Evolutionary conservation across 2,113 vertebrate genomes (phyloP).

Genomic region (Rutilus rutilus): DNA sequence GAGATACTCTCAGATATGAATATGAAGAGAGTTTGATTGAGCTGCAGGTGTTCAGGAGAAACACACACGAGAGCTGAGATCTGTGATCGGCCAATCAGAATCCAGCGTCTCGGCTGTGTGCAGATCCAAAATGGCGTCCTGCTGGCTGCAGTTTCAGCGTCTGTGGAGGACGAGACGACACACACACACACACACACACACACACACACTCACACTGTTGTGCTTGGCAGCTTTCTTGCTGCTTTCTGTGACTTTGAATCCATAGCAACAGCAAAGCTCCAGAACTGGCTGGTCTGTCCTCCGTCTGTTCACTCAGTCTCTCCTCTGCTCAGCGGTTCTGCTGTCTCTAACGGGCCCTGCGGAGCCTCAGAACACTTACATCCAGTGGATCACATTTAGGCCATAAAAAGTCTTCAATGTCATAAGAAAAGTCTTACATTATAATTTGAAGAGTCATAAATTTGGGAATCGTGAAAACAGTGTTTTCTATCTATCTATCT

Average conservation of each 20-base stretch:
- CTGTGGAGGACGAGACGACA: slow-evolving; percentile 37
- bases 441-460: no score
- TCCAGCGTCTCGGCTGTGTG: not conserved
- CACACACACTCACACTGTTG: slow-evolving; percentile 22
- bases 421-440: no score
- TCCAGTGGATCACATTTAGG: no score
- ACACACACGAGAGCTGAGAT: not conserved
- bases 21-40: not conserved
- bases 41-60: not conserved
- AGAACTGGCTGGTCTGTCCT: not conserved
- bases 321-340: no score
- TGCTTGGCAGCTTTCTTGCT: slow-evolving; percentile 32
- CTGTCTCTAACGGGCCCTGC: no score
- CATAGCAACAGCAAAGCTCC: slow-evolving; percentile 50
- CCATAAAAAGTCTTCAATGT: no score
- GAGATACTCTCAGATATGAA: not conserved
- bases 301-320: not conserved
- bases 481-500: no score
- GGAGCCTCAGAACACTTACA: no score
- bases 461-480: no score
- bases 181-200: slow-evolving; percentile 1
- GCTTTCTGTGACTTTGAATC: slow-evolving; percentile 48
- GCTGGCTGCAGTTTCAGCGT: slow-evolving; percentile 13
- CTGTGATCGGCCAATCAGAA: not conserved
- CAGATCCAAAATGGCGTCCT: slow-evolving; percentile 21